Evolutionary conservation across 2,797 vertebrate genomes (phyloP), one percentile per base, ranked within the genome.

Genomic region (Manis pentadactyla): DNA sequence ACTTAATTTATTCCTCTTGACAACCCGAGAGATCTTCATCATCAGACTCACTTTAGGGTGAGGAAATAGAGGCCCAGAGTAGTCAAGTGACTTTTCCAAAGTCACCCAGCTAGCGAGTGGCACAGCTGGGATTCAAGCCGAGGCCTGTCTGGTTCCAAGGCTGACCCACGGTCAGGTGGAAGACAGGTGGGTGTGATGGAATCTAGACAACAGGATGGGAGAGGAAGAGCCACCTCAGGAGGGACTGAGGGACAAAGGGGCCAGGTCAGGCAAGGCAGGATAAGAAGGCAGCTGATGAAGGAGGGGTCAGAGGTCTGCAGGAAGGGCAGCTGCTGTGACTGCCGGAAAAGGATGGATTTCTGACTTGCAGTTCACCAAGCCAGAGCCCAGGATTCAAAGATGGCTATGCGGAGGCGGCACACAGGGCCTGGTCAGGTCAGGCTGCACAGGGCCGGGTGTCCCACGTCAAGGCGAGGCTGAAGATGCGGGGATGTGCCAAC

Each of bases 371-470:
- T 53, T 49, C 2, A 64, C 31, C n/a, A 9, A 82, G 14, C 5
- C 34, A 15, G 93, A 53, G 86, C 14, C 46, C 8, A 74, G 46
- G 29, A 42, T 29, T 29, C 1, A 31, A 17, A 81, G 34, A 37
- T 53, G 31, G 46, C n/a, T 29, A 2, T 21, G 25, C 7, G 0
- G 7, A 14, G 51, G 53, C 13, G 12, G 46, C 1, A 0, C 29
- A 25, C 3, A n/a, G 61, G 46, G 23, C 15, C 79, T 73, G 59
- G 51, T 37, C 42, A 64, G 14, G 39, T 51, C 66, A 37, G 34
- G 69, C 37, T 34, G 21, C 8, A 2, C 0, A 1, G 69, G 39
- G 5, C 42, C 34, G 57, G 59, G 34, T 37, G 34, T 12, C n/a
- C 17, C 17, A 9, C 0, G 7, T 23, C 21, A 27, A 39, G 25